These are phyloP conservation scores for Periphyllus acericola DNA, from an alignment of 2,888 invertebrate genomes.

Conservation along the genomic window DNA sequence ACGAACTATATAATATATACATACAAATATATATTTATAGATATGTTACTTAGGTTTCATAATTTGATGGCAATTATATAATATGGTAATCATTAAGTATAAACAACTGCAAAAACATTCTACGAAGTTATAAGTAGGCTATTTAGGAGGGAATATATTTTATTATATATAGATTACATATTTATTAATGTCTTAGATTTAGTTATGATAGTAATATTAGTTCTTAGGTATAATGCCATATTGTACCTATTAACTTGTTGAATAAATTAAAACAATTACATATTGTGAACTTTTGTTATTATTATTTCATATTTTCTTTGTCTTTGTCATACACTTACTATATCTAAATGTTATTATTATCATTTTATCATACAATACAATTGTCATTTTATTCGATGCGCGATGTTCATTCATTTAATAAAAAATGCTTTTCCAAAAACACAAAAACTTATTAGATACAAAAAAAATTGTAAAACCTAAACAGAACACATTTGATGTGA, in stretches of 20 bases:
- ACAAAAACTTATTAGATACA: background rate
- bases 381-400: background rate
- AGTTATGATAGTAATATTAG: slow-evolving; percentile 19
- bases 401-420: background rate
- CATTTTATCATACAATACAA: background rate
- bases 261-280: slow-evolving; percentile 41
- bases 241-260: slow-evolving; percentile 56
- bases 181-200: slow-evolving; percentile 51
- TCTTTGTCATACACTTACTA: background rate
- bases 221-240: slow-evolving; percentile 49
- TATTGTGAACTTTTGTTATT: slow-evolving; percentile 42
- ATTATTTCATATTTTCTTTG: background rate
- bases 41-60: slow-evolving; percentile 35
- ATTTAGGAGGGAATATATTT: slow-evolving; percentile 41
- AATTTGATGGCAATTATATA: slow-evolving; percentile 12
- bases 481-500: too few relatives aligned
- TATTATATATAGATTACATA: slow-evolving; percentile 48
- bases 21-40: background rate
- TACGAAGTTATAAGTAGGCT: slow-evolving; percentile 29
- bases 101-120: slow-evolving; percentile 14
- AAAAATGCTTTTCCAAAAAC: background rate
- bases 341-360: background rate
- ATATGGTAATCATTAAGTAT: slow-evolving; percentile 16
- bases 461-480: background rate
- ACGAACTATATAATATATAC: slow-evolving; percentile 12